These are phyloP conservation scores for Sminthurinus aureus DNA, from an alignment of 2,888 invertebrate species.

Conservation along the genomic window DNA sequence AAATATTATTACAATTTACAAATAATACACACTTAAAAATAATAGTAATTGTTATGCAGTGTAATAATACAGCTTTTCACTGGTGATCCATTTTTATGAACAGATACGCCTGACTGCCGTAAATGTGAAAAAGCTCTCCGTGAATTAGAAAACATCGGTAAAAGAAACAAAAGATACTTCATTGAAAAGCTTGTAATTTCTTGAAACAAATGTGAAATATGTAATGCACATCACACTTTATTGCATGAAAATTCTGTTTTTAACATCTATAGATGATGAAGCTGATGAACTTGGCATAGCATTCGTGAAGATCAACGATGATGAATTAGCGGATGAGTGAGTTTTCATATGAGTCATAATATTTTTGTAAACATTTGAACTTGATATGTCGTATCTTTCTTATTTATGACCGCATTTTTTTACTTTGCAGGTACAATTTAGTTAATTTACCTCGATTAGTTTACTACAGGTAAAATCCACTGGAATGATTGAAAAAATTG, in stretches of 20 bases:
- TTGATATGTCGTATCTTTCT: too few species aligned
- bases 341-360: too few species aligned
- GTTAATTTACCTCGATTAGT: slow-evolving; percentile 81
- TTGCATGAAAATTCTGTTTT: too few species aligned
- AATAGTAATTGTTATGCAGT: neutral
- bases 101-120: slow-evolving; percentile 92
- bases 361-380: too few species aligned
- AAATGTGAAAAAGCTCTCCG: slow-evolving; percentile 89
- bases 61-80: neutral
- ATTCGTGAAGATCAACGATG: slow-evolving; percentile 93
- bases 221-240: too few species aligned
- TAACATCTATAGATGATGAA: slow-evolving; percentile 72
- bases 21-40: too few species aligned
- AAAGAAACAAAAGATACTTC: too few species aligned
- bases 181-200: too few species aligned
- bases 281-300: slow-evolving; percentile 93
- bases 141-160: slow-evolving; percentile 81
- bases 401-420: too few species aligned
- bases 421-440: slow-evolving; percentile 73
- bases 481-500: slow-evolving; percentile 3
- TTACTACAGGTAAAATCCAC: slow-evolving; percentile 70
- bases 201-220: too few species aligned
- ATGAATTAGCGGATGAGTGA: slow-evolving; percentile 82
- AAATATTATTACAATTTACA: neutral
- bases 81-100: neutral